phyloP scores from a whole-genome alignment of 2,888 invertebrate species.

The Nomada hirtipes region DNA sequence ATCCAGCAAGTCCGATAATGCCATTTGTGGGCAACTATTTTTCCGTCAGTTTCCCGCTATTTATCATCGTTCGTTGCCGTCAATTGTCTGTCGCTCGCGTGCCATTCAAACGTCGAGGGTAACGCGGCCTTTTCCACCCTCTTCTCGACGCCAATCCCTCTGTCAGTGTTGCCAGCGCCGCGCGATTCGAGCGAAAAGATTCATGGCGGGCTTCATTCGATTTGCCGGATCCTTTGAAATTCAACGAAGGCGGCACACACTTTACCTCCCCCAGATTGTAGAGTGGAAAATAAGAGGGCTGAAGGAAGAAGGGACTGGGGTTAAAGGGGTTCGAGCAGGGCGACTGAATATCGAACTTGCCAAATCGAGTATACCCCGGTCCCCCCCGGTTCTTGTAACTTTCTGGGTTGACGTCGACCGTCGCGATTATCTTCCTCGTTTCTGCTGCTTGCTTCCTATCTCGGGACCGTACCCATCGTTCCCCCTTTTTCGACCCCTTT shows the following conservation, averaged over 20 bases:
- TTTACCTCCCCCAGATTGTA: slow-evolving; percentile 3
- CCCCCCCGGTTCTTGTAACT: slow-evolving; percentile 61
- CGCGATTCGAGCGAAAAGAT: slow-evolving; percentile 64
- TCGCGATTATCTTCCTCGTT: slow-evolving; percentile 48
- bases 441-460: neutral
- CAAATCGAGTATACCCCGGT: slow-evolving; percentile 68
- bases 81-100: neutral
- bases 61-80: neutral
- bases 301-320: neutral
- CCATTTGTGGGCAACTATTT: neutral
- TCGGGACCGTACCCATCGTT: slow-evolving; percentile 1
- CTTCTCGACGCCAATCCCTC: slow-evolving; percentile 20
- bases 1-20: too few relatives aligned
- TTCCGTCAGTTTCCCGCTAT: neutral
- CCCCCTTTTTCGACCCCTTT: slow-evolving; percentile 27
- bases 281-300: slow-evolving; percentile 15
- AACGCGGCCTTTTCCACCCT: slow-evolving; percentile 22
- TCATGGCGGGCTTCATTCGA: slow-evolving; percentile 75
- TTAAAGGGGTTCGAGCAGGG: slow-evolving; percentile 19
- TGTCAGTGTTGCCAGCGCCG: slow-evolving; percentile 6
- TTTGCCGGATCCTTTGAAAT: slow-evolving; percentile 73
- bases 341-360: slow-evolving; percentile 64
- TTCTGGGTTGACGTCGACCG: slow-evolving; percentile 41
- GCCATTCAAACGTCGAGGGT: slow-evolving; percentile 34
- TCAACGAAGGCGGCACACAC: slow-evolving; percentile 62